These are phyloP conservation scores for Ichneumoninae sp. DNA, from an alignment of 2,888 invertebrate species.

Conservation along the genomic window DNA sequence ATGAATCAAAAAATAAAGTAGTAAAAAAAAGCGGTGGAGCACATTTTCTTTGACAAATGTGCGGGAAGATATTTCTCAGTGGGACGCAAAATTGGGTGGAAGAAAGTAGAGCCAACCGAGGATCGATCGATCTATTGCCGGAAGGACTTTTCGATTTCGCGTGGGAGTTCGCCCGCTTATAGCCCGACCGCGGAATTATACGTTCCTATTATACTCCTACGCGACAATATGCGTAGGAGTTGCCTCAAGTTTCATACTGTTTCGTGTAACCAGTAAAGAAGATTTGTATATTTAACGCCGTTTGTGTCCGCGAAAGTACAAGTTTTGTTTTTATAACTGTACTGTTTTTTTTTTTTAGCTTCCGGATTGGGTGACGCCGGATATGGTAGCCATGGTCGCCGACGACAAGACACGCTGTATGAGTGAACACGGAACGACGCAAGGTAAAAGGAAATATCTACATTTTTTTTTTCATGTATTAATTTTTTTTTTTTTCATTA, in stretches of 20 bases:
- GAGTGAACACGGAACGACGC: slow-evolving; percentile 78
- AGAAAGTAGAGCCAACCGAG: neutral
- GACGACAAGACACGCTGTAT: slow-evolving; percentile 80
- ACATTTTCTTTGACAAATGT: neutral
- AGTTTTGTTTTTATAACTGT: slow-evolving; percentile 23
- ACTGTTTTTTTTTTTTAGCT: slow-evolving; percentile 67
- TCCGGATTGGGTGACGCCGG: slow-evolving; percentile 78
- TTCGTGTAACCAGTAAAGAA: neutral
- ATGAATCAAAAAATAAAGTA: neutral
- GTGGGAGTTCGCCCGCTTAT: slow-evolving; percentile 9
- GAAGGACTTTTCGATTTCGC: slow-evolving; percentile 1
- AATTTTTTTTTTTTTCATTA: neutral
- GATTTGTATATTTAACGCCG: neutral
- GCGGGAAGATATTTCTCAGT: neutral
- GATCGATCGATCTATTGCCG: slow-evolving; percentile 7
- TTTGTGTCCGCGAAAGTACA: neutral
- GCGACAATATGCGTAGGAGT: slow-evolving; percentile 2
- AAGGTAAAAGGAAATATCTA: slow-evolving; percentile 73
- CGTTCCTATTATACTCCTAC: neutral
- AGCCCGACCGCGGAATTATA: neutral
- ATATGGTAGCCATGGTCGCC: slow-evolving; percentile 78
- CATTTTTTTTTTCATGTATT: neutral
- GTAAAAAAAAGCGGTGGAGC: neutral
- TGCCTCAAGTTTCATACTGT: neutral
- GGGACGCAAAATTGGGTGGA: neutral